Conservation (phyloP, 2,797 vertebrate species). For the Falco berigora region DNA sequence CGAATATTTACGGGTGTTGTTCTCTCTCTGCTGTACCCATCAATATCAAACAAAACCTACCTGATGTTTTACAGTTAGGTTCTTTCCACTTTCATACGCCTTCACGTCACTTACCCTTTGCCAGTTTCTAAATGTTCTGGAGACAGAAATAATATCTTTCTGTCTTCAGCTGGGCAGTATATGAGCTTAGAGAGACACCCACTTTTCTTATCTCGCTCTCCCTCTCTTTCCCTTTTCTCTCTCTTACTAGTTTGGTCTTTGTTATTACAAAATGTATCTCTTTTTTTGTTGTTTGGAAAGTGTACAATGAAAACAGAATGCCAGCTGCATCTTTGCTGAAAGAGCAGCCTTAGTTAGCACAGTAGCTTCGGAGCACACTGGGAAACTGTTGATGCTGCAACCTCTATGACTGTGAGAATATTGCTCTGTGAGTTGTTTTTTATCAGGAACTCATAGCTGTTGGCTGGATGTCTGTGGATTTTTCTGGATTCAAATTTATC, state of each 20-base stretch:
- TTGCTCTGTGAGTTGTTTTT: conserved; percentile 61
- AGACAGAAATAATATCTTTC: neutral
- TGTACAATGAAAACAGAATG: conserved; percentile 36
- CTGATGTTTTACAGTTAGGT: neutral
- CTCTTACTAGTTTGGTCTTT: conserved; percentile 6
- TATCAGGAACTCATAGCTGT: conserved; percentile 65
- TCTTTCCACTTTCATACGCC: neutral
- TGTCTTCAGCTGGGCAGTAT: neutral
- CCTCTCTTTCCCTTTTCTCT: conserved; percentile 21
- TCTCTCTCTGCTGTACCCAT: neutral
- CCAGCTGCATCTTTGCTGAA: conserved; percentile 45
- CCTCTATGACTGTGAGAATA: conserved; percentile 66
- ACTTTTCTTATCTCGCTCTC: neutral
- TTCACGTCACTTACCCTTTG: neutral
- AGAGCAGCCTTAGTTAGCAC: conserved; percentile 48
- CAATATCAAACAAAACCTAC: neutral
- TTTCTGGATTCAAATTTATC: conserved; percentile 64
- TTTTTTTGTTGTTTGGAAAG: conserved; percentile 52
- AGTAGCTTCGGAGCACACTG: conserved; percentile 53
- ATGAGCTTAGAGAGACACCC: neutral
- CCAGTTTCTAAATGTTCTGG: neutral
- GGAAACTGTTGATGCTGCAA: conserved; percentile 65
- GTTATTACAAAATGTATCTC: conserved; percentile 51
- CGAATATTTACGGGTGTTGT: neutral
- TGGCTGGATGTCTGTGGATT: conserved; percentile 66